Evolutionary conservation across 2,797 vertebrate genomes (phyloP).

Genomic region (Cacajao melanocephalus): DNA sequence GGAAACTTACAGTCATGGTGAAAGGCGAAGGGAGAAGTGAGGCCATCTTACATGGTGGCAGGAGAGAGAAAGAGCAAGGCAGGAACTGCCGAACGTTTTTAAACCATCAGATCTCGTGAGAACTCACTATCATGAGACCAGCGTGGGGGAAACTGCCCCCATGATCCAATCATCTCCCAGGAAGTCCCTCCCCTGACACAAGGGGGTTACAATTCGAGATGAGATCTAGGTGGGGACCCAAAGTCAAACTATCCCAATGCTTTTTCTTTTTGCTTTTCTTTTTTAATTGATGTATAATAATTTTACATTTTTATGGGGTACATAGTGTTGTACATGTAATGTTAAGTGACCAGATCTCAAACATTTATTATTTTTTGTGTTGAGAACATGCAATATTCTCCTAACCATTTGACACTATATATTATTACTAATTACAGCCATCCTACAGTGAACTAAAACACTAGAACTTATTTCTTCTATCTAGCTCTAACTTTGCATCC

Average conservation of each 20-base stretch:
- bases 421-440: not conserved
- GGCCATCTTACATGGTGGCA: not conserved
- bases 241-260: not conserved
- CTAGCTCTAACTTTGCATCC: not conserved
- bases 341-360: not conserved
- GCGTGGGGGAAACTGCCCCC: not conserved
- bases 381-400: not conserved
- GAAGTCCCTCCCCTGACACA: not conserved
- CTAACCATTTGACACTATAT: not conserved
- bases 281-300: not conserved
- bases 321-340: not conserved
- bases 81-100: not conserved
- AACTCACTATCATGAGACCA: not conserved
- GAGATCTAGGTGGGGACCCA: not conserved
- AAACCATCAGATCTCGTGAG: not conserved
- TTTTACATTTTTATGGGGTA: not conserved
- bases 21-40: not conserved
- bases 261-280: not conserved
- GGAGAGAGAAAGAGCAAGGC: not conserved
- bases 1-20: not conserved
- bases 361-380: not conserved
- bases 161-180: not conserved
- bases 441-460: not conserved
- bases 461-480: not conserved
- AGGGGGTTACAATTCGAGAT: not conserved